phyloP scores from a whole-genome alignment of 2,797 vertebrate genomes.

The Fistularia commersonii region DNA sequence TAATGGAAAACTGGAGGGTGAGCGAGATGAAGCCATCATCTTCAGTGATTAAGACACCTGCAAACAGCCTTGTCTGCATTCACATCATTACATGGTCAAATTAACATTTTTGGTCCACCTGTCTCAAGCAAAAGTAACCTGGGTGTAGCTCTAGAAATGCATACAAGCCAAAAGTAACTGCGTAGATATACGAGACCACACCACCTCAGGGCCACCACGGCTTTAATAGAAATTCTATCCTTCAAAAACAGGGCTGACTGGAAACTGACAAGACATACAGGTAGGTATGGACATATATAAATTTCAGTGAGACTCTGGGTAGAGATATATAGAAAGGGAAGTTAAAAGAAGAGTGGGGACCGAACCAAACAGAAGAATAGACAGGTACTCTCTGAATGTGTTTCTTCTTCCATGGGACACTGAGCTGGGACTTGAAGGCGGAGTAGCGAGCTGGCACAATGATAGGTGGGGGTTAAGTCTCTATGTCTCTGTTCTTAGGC shows the following conservation, averaged over 20 bases:
- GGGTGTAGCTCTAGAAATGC: constrained; percentile 59
- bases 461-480: constrained; percentile 37
- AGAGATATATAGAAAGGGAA: constrained; percentile 11
- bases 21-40: constrained; percentile 80
- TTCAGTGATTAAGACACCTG: constrained; percentile 78
- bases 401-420: constrained; percentile 60
- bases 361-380: constrained; percentile 14
- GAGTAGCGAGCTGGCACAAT: constrained; percentile 41
- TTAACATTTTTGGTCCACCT: constrained; percentile 77
- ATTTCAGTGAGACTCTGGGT: constrained; percentile 1
- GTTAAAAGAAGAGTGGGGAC: constrained; percentile 18
- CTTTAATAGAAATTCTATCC: constrained; percentile 60
- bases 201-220: constrained; percentile 29
- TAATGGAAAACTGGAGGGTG: constrained; percentile 83
- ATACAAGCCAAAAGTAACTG: constrained; percentile 48
- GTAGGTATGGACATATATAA: constrained; percentile 19
- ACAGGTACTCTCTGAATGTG: constrained; percentile 39
- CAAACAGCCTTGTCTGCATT: constrained; percentile 73
- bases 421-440: constrained; percentile 60
- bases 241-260: constrained; percentile 51
- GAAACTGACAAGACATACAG: constrained; percentile 56
- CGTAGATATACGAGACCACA: constrained; percentile 37
- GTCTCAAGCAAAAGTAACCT: constrained; percentile 58
- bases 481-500: constrained; percentile 71
- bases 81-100: constrained; percentile 76